These are phyloP conservation scores for Orientallactaga bullata DNA, from an alignment of 2,113 vertebrate genomes.

Conservation along the genomic window DNA sequence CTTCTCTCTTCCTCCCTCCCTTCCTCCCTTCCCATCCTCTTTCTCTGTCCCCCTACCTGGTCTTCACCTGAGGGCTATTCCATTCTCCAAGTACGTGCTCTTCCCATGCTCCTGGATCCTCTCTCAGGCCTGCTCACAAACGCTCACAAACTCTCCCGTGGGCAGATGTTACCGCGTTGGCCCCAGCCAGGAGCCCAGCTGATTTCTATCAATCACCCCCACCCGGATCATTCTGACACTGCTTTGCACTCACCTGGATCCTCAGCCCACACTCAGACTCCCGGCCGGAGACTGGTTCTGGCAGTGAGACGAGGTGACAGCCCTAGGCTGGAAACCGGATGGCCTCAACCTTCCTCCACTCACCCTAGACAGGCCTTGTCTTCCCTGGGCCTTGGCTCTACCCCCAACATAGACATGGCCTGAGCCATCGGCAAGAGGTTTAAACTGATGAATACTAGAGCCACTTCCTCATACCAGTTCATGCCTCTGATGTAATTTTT, in stretches of 20 bases:
- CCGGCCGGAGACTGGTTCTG: background rate
- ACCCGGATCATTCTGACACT: background rate
- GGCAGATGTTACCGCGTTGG: background rate
- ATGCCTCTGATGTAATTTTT: too few species aligned
- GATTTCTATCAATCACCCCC: slow-evolving; percentile 32
- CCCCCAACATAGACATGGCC: background rate
- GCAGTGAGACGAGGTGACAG: background rate
- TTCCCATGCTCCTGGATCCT: background rate
- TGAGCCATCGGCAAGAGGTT: background rate
- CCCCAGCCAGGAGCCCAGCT: background rate
- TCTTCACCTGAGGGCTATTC: background rate
- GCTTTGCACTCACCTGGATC: slow-evolving; percentile 43
- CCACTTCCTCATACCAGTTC: background rate
- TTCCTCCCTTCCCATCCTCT: too few species aligned
- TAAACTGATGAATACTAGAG: background rate
- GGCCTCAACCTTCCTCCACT: background rate
- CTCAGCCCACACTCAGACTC: slow-evolving; percentile 44
- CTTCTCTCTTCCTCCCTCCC: background rate
- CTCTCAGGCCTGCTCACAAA: background rate
- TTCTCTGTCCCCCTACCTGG: background rate
- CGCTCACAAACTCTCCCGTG: background rate
- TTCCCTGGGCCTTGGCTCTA: background rate
- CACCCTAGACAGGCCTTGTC: background rate
- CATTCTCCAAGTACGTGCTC: background rate
- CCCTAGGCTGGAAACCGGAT: background rate